Percentiles rank a stretch among this genome's conserved stretches.
These are phyloP conservation scores for Aurelia aurita DNA, from an alignment of 30 jellyfish, hydroid and myxozoan genomes.

Conservation along the genomic window DNA sequence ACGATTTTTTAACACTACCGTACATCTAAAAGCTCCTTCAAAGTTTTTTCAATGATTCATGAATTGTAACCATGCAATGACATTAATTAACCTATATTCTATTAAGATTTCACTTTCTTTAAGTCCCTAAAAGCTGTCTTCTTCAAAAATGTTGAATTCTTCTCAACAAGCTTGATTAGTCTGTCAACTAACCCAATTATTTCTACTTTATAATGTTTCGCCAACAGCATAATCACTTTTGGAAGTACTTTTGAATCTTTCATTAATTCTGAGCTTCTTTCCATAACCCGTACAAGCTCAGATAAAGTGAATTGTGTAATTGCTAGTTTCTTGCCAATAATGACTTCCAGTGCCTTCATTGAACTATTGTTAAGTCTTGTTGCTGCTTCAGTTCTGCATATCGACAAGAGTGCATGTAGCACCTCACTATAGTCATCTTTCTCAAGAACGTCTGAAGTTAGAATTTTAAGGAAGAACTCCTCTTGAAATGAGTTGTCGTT, in stretches of 20 bases:
- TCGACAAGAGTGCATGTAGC: background rate
- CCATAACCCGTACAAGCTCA: background rate
- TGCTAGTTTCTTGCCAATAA: background rate
- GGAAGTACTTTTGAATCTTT: constrained; percentile 12
- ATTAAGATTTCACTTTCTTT: background rate
- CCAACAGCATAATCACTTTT: constrained; percentile 8
- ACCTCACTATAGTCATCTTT: background rate
- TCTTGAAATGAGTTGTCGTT: constrained; percentile 22
- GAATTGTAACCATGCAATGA: too few species aligned
- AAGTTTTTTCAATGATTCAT: too few species aligned
- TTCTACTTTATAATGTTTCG: constrained; percentile 6
- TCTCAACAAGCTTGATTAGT: background rate
- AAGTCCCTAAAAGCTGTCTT: constrained; percentile 31
- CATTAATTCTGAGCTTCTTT: background rate
- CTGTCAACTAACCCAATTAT: background rate
- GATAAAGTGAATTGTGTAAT: background rate
- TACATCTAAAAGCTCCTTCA: too few species aligned
- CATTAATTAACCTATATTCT: too few species aligned
- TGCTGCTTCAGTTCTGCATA: background rate
- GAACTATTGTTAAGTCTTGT: background rate
- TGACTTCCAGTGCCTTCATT: background rate
- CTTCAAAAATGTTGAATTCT: constrained; percentile 26
- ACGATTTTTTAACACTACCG: too few species aligned
- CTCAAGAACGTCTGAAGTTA: constrained; percentile 10
- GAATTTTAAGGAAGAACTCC: constrained; percentile 18